Evolutionary conservation across 2,888 invertebrate species (phyloP).

Genomic region (Agriotes lineatus): DNA sequence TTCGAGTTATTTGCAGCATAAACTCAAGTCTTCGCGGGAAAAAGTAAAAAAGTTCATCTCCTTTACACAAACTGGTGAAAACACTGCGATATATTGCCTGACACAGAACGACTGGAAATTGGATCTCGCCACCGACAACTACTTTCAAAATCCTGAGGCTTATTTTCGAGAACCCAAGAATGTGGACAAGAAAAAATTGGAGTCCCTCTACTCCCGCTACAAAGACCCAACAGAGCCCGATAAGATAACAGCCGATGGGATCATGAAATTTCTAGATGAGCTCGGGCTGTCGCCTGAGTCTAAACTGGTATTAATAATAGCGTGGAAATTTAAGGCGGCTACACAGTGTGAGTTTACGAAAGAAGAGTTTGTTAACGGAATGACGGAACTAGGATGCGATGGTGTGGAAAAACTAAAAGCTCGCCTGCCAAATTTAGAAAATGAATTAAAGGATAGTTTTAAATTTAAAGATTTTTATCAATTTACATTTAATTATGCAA

Average conservation of each 20-base stretch:
- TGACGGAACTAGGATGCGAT: conserved; percentile 91
- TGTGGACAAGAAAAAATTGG: conserved; percentile 90
- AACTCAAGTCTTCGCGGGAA: conserved; percentile 93
- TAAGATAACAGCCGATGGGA: conserved; percentile 96
- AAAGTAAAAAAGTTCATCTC: conserved; percentile 98
- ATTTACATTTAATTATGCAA: conserved; percentile 98
- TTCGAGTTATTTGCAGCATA: conserved; percentile 88
- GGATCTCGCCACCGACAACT: conserved; percentile 96
- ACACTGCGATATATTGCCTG: conserved; percentile 94
- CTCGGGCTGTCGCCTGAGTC: conserved; percentile 92
- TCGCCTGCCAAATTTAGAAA: conserved; percentile 86
- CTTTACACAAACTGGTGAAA: conserved; percentile 95
- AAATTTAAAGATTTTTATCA: conserved; percentile 99
- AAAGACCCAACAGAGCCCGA: conserved; percentile 88
- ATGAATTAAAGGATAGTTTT: conserved; percentile 87
- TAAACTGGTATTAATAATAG: conserved; percentile 93
- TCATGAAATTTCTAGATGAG: conserved; percentile 95
- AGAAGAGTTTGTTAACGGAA: conserved; percentile 94
- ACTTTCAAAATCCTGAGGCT: conserved; percentile 95
- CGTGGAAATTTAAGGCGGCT: conserved; percentile 97
- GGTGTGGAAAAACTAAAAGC: conserved; percentile 92
- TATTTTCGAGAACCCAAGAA: conserved; percentile 86
- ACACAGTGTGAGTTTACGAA: conserved; percentile 97
- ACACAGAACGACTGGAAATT: conserved; percentile 98
- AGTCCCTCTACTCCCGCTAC: conserved; percentile 87